Percentiles rank a stretch among this genome's conserved stretches.
Evolutionary conservation across 2,888 invertebrate species (phyloP).

Genomic region (Mimachlamys varia): DNA sequence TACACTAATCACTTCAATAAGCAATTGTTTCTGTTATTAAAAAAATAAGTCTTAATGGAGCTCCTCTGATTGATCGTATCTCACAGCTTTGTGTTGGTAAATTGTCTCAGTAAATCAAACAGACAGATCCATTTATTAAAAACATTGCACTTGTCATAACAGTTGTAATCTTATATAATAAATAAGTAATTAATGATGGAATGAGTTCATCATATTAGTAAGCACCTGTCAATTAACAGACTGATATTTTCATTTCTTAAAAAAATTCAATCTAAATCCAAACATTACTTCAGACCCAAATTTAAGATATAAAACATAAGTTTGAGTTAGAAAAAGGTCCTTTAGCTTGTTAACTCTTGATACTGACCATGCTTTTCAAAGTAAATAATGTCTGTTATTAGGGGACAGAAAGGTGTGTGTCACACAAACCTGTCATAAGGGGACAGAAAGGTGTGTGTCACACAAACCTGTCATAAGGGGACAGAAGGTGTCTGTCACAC

Average conservation of each 20-base stretch:
- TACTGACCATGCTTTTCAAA: neutral
- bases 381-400: neutral
- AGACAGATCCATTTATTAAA: neutral
- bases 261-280: too few species aligned
- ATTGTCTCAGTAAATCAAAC: neutral
- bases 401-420: neutral
- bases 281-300: too few species aligned
- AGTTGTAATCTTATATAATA: neutral
- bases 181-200: conserved; percentile 3
- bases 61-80: neutral
- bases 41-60: neutral
- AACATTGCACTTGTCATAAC: neutral
- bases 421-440: neutral
- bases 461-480: too few species aligned
- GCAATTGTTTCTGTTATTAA: neutral
- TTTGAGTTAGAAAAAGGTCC: neutral
- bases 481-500: too few species aligned
- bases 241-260: neutral
- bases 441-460: neutral
- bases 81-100: conserved; percentile 3
- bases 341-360: too few species aligned
- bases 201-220: neutral
- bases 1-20: conserved; percentile 23
- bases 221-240: neutral
- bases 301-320: too few species aligned